These are phyloP conservation scores for Phlogophora meticulosa DNA, from an alignment of 2,888 invertebrate species.

Conservation along the genomic window DNA sequence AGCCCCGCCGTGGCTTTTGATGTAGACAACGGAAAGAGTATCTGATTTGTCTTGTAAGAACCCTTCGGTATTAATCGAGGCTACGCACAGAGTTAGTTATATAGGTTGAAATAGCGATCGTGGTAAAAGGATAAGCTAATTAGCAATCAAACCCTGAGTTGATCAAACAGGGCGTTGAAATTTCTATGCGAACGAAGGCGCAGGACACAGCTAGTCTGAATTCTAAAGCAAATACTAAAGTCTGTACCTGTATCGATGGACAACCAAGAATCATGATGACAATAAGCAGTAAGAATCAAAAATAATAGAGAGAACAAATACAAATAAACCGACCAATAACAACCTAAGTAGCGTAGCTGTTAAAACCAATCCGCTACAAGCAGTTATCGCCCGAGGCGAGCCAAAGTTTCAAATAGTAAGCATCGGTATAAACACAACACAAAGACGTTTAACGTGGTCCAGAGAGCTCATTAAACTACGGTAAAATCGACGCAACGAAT, in stretches of 20 bases:
- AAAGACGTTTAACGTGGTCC: slow-evolving; percentile 12
- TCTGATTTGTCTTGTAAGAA: too few relatives aligned
- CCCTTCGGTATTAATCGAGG: too few relatives aligned
- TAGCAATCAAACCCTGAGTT: too few relatives aligned
- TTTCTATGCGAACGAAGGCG: neutral
- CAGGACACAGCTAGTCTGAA: neutral
- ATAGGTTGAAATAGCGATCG: too few relatives aligned
- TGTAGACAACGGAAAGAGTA: too few relatives aligned
- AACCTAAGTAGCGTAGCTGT: slow-evolving; percentile 9
- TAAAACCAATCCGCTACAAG: slow-evolving; percentile 28
- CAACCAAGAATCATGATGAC: too few relatives aligned
- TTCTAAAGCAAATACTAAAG: neutral
- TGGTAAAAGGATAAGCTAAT: too few relatives aligned
- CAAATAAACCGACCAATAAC: slow-evolving; percentile 18
- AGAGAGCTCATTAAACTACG: slow-evolving; percentile 40
- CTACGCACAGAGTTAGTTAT: too few relatives aligned
- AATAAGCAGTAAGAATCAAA: too few relatives aligned
- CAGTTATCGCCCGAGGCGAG: slow-evolving; percentile 19
- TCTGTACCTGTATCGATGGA: too few relatives aligned
- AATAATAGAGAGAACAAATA: neutral
- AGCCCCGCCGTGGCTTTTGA: too few relatives aligned
- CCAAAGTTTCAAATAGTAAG: slow-evolving; percentile 31
- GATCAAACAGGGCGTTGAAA: neutral
- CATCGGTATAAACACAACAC: slow-evolving; percentile 27
- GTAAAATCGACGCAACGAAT: slow-evolving; percentile 40